A percentile compares a stretch with the other conserved stretches of the same genome.
phyloP scores from a whole-genome alignment of 2,888 invertebrate genomes.

The Volucella bombylans region DNA sequence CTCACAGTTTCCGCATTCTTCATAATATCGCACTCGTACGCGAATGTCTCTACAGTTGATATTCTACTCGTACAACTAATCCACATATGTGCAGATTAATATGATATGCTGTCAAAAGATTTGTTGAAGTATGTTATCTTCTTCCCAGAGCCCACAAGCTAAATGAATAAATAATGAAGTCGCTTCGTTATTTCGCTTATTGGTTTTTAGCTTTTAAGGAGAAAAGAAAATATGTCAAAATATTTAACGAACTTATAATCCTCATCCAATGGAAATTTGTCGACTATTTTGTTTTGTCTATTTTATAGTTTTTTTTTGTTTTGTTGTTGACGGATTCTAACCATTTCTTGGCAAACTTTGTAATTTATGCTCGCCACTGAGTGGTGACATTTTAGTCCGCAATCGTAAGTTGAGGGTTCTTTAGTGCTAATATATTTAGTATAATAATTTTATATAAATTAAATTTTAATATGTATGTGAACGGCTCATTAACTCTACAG shows the following conservation, averaged over 20 bases:
- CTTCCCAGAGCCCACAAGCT: constrained; percentile 28
- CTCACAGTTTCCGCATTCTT: too few species aligned
- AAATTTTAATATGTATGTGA: constrained; percentile 14
- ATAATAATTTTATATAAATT: constrained; percentile 26
- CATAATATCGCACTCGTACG: too few species aligned
- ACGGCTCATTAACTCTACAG: constrained; percentile 11
- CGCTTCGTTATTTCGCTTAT: constrained; percentile 36
- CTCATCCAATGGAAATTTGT: constrained; percentile 20
- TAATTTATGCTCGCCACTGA: constrained; percentile 25
- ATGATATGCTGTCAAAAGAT: background rate
- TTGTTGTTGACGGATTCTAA: constrained; percentile 7
- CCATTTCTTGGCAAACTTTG: background rate
- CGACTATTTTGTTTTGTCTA: background rate
- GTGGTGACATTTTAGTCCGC: constrained; percentile 12
- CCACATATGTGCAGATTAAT: constrained; percentile 7
- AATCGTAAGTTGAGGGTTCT: constrained; percentile 4
- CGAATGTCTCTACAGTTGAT: too few species aligned
- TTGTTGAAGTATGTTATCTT: constrained; percentile 5
- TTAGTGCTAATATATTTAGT: background rate
- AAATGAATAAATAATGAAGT: constrained; percentile 50
- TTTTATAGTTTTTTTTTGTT: background rate
- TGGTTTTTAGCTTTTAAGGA: constrained; percentile 38
- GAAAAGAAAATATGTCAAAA: constrained; percentile 41
- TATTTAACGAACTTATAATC: constrained; percentile 26
- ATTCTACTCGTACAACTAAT: background rate